These are phyloP conservation scores for Terebella lapidaria DNA, from an alignment of 2,888 invertebrate genomes.

Conservation along the genomic window DNA sequence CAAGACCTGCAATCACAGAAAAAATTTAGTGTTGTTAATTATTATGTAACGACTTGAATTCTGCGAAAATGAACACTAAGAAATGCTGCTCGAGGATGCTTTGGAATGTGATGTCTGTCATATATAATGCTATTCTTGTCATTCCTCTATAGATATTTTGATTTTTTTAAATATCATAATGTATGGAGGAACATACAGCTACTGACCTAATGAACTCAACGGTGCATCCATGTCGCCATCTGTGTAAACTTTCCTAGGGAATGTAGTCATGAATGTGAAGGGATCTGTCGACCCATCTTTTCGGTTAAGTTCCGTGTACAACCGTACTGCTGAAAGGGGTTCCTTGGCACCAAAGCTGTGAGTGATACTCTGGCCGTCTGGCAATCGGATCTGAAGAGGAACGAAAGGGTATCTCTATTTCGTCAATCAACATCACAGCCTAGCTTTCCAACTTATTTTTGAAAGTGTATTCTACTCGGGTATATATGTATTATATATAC, in stretches of 20 bases:
- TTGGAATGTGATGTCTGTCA: no score
- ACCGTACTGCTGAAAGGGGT: conserved; percentile 80
- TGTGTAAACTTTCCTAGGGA: conserved; percentile 81
- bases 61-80: no score
- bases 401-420: no score
- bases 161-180: not conserved
- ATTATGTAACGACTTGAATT: no score
- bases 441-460: no score
- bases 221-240: conserved; percentile 85
- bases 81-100: no score
- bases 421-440: no score
- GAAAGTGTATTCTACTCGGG: no score
- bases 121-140: no score
- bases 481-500: no score
- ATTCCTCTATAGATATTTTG: no score
- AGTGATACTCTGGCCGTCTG: conserved; percentile 68
- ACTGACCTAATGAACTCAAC: not conserved
- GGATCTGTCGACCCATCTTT: conserved; percentile 61
- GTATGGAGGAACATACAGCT: not conserved
- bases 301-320: conserved; percentile 81
- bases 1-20: conserved; percentile 23
- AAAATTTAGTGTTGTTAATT: not conserved
- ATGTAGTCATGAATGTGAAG: conserved; percentile 85
- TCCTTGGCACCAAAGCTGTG: conserved; percentile 82
- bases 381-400: conserved; percentile 65